These are phyloP conservation scores for Noctua fimbriata DNA, from an alignment of 2,888 invertebrate species.

Conservation along the genomic window DNA sequence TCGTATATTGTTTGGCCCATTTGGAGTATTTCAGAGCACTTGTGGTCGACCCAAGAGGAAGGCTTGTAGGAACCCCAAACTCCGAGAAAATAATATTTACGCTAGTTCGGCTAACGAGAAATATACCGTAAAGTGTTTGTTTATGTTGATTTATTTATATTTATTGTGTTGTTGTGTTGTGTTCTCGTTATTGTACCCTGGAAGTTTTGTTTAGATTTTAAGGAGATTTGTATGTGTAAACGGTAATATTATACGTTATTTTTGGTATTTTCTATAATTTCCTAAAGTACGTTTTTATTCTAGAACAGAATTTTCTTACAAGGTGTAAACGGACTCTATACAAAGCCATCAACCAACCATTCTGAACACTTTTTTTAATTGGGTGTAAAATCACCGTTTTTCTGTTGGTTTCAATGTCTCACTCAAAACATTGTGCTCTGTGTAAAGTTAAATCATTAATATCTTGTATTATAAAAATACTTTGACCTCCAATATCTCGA, in stretches of 20 bases:
- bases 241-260: not conserved
- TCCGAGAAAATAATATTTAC: conserved; percentile 53
- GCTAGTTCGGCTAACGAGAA: conserved; percentile 47
- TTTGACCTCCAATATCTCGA: not conserved
- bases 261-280: not conserved
- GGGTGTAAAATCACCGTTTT: too few species aligned
- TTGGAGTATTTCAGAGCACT: conserved; percentile 46
- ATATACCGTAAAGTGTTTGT: conserved; percentile 48
- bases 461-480: too few species aligned
- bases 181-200: not conserved
- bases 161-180: conserved; percentile 27
- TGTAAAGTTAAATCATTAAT: not conserved
- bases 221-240: conserved; percentile 6
- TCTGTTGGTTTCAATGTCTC: not conserved
- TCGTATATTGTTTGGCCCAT: conserved; percentile 41
- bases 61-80: conserved; percentile 23
- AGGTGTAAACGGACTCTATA: not conserved
- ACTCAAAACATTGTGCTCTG: not conserved
- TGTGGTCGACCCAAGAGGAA: conserved; percentile 55
- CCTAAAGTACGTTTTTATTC: not conserved
- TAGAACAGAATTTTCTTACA: not conserved
- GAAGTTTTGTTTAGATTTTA: conserved; percentile 1
- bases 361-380: too few species aligned
- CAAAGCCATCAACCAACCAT: not conserved
- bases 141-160: conserved; percentile 50